A percentile compares a stretch with the other conserved stretches of the same genome.
phyloP scores from a whole-genome alignment of 2,888 invertebrate genomes.

The Chorisops tibialis region DNA sequence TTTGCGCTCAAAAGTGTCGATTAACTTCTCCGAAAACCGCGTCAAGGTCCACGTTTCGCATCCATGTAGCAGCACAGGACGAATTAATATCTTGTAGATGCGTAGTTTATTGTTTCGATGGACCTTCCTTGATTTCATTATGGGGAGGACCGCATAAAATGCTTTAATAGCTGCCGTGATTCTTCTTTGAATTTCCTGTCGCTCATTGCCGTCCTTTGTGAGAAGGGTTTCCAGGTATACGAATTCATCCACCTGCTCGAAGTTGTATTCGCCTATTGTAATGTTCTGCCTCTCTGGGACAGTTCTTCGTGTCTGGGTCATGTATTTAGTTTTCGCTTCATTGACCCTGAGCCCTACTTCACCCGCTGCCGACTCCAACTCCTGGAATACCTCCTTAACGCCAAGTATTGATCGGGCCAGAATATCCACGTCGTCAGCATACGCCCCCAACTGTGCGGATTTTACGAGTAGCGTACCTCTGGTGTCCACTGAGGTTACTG shows the following conservation, averaged over 20 bases:
- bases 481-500: no score
- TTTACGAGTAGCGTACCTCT: conserved; percentile 2
- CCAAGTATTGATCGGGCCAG: background rate
- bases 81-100: conserved; percentile 1
- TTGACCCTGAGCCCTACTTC: conserved; percentile 5
- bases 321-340: background rate
- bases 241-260: background rate
- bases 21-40: conserved; percentile 4
- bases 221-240: background rate
- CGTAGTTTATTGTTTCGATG: conserved; percentile 1
- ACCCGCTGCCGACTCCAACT: background rate
- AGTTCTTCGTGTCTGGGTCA: background rate
- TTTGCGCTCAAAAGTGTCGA: conserved; percentile 24
- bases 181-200: background rate
- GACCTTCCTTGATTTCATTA: background rate
- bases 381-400: background rate
- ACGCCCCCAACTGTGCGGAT: background rate
- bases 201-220: background rate
- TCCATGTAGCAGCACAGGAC: background rate
- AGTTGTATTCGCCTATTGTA: background rate
- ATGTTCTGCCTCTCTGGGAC: background rate
- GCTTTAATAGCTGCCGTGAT: background rate
- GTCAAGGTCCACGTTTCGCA: conserved; percentile 19
- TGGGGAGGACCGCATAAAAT: no score
- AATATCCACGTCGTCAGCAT: conserved; percentile 15